Percentiles rank a stretch among this genome's conserved stretches.
Evolutionary conservation across 2,113 vertebrate species (phyloP).

Genomic region (Trogon surrucura): DNA sequence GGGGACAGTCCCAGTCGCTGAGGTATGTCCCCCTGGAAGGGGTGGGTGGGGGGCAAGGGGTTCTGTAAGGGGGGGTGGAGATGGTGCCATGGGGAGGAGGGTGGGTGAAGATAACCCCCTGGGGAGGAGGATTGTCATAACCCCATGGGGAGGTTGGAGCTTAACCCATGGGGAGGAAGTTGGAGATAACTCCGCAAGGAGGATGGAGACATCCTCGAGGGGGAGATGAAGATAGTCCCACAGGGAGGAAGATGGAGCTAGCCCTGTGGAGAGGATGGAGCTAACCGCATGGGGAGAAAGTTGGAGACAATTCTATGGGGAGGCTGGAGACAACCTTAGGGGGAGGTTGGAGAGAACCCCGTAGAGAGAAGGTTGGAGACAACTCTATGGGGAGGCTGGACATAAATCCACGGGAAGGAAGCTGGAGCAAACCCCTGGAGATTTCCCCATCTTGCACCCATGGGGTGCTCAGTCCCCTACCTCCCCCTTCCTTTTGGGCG

Average conservation of each 20-base stretch:
- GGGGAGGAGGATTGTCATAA: background rate
- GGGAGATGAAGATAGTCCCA: background rate
- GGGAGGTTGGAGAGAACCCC: background rate
- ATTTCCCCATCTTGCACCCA: too few relatives aligned
- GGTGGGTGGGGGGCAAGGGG: background rate
- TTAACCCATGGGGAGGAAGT: background rate
- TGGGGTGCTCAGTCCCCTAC: background rate
- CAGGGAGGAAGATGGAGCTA: background rate
- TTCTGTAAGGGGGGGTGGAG: background rate
- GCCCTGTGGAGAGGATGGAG: background rate
- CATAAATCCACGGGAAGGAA: accelerated
- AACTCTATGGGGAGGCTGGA: background rate
- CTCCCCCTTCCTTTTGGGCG: background rate
- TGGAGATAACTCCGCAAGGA: background rate
- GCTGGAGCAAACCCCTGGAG: background rate
- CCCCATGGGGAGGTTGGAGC: background rate
- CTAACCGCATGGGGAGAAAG: too few relatives aligned
- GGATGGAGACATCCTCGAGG: background rate
- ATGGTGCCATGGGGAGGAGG: accelerated
- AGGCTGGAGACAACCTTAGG: background rate
- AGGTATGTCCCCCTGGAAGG: background rate
- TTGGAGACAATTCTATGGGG: background rate
- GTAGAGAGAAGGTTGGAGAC: background rate
- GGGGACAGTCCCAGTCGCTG: conserved; percentile 3
- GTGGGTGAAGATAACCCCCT: background rate